Base-by-base conservation (phyloP, 2,797 vertebrate species). In the Crenichthys baileyi region DNA sequence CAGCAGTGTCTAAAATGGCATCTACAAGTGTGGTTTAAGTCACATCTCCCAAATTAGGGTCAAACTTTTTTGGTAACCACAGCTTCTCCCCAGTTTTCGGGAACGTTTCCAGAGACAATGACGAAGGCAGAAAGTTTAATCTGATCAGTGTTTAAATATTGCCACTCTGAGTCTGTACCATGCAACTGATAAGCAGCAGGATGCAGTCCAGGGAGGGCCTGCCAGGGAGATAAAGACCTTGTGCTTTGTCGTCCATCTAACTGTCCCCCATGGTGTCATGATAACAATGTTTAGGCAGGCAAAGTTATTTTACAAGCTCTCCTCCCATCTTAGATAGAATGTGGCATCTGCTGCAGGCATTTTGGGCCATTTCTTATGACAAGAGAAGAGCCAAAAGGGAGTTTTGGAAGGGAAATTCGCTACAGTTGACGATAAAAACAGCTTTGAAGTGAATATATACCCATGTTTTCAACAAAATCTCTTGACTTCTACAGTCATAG, bases 201-300 rank as follows among this genome's bases (percentile, higher is more conserved):
- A 88, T 77, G 88, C 79, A 84, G 89, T 87, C 92, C 84, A 70
- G 74, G 68, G 89, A 92, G 90, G 87, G 90, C 77, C 87, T 88
- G 87, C 85, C 76, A 76, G 89, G 58, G 79, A 94, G 94, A 96
- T 95, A 95, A 94, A 92, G 85, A 79, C 90, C 85, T 77, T 81
- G 83, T 81, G 89, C 88, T 87, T 88, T 86, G 84, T 91, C 70
- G 86, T 89, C 89, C 88, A 90, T 94, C 94, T 87, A 84, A 93
- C 91, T 86, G 92, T 91, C 89, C 93, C 90, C 90, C 79, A 72
- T 61, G 87, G 83, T 85, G 90, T 87, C 65, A 84, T 89, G 94
- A 95, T 95, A 95, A 94, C 91, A 81, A 84, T 80, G 78, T 88
- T 89, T 91, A 90, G 76, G 87, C 82, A 87, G 92, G 92, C 90